Conservation (phyloP, 2,797 vertebrate species). For the Columba guinea region DNA sequence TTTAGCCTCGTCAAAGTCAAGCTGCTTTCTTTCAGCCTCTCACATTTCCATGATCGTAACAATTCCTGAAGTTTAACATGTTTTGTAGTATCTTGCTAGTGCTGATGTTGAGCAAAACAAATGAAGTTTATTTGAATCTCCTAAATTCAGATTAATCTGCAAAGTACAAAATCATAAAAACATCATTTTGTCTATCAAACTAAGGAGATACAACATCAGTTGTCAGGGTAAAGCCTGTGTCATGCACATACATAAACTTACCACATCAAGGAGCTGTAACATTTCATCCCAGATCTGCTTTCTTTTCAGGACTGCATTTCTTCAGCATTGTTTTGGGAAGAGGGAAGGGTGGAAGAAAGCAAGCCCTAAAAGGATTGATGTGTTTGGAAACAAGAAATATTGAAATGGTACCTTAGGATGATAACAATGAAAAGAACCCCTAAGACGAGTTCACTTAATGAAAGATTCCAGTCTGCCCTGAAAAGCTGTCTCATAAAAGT, state of each 20-base stretch:
- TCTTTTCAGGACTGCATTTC: not conserved
- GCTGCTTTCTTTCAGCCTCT: slow-evolving; percentile 31
- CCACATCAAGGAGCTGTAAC: slow-evolving; percentile 8
- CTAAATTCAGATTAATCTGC: slow-evolving; percentile 57
- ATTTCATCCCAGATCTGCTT: not conserved
- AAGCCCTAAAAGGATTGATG: not conserved
- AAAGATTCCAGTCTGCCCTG: not conserved
- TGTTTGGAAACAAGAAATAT: not conserved
- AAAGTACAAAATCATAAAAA: slow-evolving; percentile 50
- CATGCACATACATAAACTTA: slow-evolving; percentile 28
- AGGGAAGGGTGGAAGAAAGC: not conserved
- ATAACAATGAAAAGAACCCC: not conserved
- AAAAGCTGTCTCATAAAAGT: not conserved
- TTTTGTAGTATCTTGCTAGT: slow-evolving; percentile 23
- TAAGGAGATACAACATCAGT: slow-evolving; percentile 47
- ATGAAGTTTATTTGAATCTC: slow-evolving; percentile 56
- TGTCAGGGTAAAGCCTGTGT: slow-evolving; percentile 9
- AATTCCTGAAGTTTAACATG: slow-evolving; percentile 12
- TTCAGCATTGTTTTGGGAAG: not conserved
- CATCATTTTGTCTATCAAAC: slow-evolving; percentile 67
- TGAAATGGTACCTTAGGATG: not conserved
- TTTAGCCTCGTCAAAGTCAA: slow-evolving; percentile 55
- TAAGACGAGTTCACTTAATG: not conserved
- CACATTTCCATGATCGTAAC: slow-evolving; percentile 5
- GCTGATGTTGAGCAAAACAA: slow-evolving; percentile 36